phyloP scores from a whole-genome alignment of 2,797 vertebrate species.

The Cuculus canorus region DNA sequence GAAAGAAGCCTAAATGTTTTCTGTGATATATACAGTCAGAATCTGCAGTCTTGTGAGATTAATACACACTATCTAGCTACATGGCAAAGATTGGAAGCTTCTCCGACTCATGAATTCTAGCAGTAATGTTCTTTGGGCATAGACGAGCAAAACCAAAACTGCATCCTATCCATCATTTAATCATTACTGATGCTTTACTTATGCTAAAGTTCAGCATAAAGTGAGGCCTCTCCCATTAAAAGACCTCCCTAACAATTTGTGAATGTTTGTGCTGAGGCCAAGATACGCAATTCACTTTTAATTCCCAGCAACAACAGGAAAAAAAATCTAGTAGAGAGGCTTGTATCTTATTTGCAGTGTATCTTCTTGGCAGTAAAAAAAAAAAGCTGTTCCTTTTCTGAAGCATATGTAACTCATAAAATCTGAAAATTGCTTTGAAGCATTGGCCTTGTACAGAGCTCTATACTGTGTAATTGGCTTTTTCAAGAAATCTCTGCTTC shows the following conservation, averaged over 20 bases:
- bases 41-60: neutral
- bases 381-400: neutral
- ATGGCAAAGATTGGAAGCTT: neutral
- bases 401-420: constrained; percentile 33
- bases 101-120: neutral
- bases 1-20: neutral
- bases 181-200: neutral
- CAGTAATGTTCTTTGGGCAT: neutral
- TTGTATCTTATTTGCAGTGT: neutral
- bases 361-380: neutral
- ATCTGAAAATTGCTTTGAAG: constrained; percentile 37
- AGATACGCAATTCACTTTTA: neutral
- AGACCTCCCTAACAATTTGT: neutral
- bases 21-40: neutral
- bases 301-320: neutral
- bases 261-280: neutral
- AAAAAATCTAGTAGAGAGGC: neutral
- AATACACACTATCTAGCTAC: neutral
- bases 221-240: neutral
- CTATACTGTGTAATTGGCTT: constrained; percentile 17
- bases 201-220: neutral
- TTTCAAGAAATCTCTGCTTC: constrained; percentile 34
- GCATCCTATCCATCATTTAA: neutral
- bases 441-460: constrained; percentile 3
- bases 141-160: neutral